Evolutionary conservation across 2,888 invertebrate species (phyloP).

Genomic region (Podabrus alpinus): DNA sequence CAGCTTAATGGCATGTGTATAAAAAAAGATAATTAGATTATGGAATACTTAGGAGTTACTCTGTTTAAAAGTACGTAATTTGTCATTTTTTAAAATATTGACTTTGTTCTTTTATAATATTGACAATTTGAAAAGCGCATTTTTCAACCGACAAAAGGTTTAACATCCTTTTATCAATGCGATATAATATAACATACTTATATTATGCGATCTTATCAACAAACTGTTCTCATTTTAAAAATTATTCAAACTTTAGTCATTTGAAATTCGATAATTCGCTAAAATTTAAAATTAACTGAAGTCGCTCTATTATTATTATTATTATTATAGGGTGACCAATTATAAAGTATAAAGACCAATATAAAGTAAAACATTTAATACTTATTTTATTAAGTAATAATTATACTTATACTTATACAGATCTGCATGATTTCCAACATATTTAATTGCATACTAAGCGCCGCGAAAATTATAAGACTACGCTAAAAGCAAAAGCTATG

Average conservation of each 20-base stretch:
- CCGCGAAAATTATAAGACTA: too few species aligned
- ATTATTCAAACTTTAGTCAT: not conserved
- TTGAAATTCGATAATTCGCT: too few species aligned
- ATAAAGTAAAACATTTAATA: not conserved
- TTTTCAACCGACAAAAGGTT: not conserved
- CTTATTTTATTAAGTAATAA: too few species aligned
- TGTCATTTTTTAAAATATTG: constrained; percentile 1
- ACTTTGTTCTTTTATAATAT: not conserved
- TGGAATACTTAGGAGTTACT: constrained; percentile 2
- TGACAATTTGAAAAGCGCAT: not conserved
- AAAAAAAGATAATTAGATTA: constrained; percentile 3
- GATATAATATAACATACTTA: too few species aligned
- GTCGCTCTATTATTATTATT: too few species aligned
- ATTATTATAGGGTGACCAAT: too few species aligned
- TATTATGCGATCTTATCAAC: not conserved
- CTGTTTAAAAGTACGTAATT: not conserved
- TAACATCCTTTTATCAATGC: not conserved
- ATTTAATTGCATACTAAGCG: too few species aligned
- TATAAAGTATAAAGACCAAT: too few species aligned
- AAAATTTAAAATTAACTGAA: not conserved
- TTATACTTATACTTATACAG: too few species aligned
- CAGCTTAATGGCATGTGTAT: not conserved
- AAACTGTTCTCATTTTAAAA: not conserved
- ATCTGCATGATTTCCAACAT: too few species aligned
- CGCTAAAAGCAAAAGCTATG: too few species aligned